phyloP scores from a whole-genome alignment of 1,140 invertebrate genomes.

The Lycorma delicatula region DNA sequence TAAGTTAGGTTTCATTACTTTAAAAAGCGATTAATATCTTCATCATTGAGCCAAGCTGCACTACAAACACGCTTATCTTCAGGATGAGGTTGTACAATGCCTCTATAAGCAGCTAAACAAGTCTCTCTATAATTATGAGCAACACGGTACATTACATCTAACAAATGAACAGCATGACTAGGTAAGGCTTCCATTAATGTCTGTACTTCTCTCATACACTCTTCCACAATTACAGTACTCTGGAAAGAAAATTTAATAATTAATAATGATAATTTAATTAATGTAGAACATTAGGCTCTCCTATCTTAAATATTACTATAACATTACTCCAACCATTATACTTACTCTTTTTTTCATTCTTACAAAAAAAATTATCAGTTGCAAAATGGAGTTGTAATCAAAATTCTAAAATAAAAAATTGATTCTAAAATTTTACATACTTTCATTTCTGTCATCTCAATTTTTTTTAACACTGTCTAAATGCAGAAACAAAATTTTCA shows the following conservation, averaged over 20 bases:
- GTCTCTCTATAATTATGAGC: slow-evolving; percentile 66
- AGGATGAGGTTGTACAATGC: slow-evolving; percentile 69
- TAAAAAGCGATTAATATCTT: slow-evolving; percentile 85
- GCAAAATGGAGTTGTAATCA: too few relatives aligned
- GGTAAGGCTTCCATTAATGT: slow-evolving; percentile 62
- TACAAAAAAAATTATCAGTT: too few relatives aligned
- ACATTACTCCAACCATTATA: too few relatives aligned
- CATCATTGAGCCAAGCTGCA: slow-evolving; percentile 87
- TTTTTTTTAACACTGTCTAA: too few relatives aligned
- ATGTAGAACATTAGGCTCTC: too few relatives aligned
- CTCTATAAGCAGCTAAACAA: slow-evolving; percentile 62
- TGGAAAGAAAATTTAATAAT: slow-evolving; percentile 43
- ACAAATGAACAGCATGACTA: slow-evolving; percentile 56
- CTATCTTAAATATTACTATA: too few relatives aligned
- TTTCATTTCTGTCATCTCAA: too few relatives aligned
- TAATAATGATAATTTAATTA: too few relatives aligned
- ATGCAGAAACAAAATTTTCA: too few relatives aligned
- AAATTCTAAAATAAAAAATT: too few relatives aligned
- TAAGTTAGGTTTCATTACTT: slow-evolving; percentile 49
- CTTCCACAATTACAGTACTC: slow-evolving; percentile 64
- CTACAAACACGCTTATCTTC: slow-evolving; percentile 75
- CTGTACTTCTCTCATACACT: slow-evolving; percentile 57
- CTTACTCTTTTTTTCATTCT: too few relatives aligned
- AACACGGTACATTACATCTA: slow-evolving; percentile 57
- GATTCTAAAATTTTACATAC: too few relatives aligned